Conservation (phyloP, 2,888 invertebrate species). For the Anthophora plumipes region DNA sequence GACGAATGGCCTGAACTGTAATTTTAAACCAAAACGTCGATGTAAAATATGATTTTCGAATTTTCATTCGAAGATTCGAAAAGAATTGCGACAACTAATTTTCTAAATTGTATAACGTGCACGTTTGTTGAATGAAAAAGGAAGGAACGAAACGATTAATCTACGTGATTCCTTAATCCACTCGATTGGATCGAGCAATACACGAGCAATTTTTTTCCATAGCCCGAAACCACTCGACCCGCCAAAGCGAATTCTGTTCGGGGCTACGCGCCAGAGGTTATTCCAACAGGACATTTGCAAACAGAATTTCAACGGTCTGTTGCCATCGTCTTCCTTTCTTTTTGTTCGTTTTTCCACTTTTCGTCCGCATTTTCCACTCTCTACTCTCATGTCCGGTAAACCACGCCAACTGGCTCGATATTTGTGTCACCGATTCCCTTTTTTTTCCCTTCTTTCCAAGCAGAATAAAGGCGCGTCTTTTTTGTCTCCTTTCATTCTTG, state of each 20-base stretch:
- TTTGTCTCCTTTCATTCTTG: neutral
- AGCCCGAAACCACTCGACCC: constrained; percentile 33
- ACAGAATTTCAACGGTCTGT: constrained; percentile 57
- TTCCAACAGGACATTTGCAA: constrained; percentile 59
- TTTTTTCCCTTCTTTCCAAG: neutral
- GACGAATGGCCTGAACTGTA: no score
- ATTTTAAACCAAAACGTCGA: no score
- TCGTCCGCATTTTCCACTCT: constrained; percentile 3
- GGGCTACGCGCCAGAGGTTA: constrained; percentile 50
- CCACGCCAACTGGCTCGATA: constrained; percentile 7
- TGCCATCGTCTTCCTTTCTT: constrained; percentile 14
- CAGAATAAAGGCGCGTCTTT: neutral
- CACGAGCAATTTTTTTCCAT: constrained; percentile 49
- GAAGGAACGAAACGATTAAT: neutral
- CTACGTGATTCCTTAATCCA: constrained; percentile 17
- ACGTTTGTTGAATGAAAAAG: neutral
- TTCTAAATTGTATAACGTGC: neutral
- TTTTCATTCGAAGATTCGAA: no score
- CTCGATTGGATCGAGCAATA: neutral
- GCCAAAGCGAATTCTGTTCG: constrained; percentile 53
- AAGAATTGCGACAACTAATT: neutral
- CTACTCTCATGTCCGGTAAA: neutral
- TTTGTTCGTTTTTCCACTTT: neutral
- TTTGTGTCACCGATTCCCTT: constrained; percentile 10
- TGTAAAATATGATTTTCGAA: no score